Evolutionary conservation across 2,888 invertebrate genomes (phyloP).

Genomic region (Cantharis lateralis): DNA sequence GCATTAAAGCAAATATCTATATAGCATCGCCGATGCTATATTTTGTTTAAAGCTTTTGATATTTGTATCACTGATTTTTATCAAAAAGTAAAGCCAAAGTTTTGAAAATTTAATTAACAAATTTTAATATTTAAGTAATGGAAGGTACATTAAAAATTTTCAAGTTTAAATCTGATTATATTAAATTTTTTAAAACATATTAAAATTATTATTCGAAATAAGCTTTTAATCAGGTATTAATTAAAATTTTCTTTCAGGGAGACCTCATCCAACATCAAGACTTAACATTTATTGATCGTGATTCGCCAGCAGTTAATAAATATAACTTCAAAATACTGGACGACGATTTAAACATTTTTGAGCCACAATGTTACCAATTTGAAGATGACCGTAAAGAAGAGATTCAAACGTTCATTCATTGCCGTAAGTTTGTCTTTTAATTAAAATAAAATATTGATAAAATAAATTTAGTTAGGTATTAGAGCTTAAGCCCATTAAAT

Average conservation of each 20-base stretch:
- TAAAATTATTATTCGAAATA: background rate
- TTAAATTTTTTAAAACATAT: background rate
- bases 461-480: background rate
- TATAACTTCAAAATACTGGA: constrained; percentile 52
- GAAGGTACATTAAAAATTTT: background rate
- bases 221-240: background rate
- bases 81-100: background rate
- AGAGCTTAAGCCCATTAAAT: background rate
- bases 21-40: background rate
- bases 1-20: background rate
- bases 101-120: background rate
- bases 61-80: background rate
- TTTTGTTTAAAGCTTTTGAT: background rate
- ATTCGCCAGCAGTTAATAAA: constrained; percentile 53
- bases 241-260: constrained; percentile 44
- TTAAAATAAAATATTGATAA: background rate
- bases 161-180: background rate
- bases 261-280: constrained; percentile 47
- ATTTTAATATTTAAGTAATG: background rate
- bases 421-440: constrained; percentile 45
- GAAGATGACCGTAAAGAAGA: constrained; percentile 45
- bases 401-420: constrained; percentile 45
- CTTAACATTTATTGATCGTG: constrained; percentile 55
- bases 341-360: constrained; percentile 51
- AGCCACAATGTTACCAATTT: constrained; percentile 49